phyloP scores from a whole-genome alignment of 2,888 invertebrate species.

The Thecophora atra region DNA sequence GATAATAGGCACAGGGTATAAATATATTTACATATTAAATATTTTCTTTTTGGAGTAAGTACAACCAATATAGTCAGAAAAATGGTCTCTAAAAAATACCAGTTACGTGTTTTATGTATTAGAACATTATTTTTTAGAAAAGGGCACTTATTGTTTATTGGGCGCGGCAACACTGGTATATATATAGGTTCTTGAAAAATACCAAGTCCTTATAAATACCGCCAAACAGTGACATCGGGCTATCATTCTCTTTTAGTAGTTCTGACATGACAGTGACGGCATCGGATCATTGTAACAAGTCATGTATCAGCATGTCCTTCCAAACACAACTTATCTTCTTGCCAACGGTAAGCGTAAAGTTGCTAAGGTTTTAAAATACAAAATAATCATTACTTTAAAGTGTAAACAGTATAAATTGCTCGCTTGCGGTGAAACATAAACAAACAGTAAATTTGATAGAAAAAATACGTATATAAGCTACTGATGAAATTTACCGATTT shows the following conservation, averaged over 20 bases:
- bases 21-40: too few relatives aligned
- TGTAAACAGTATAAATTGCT: not conserved
- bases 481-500: slow-evolving; percentile 1
- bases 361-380: slow-evolving; percentile 36
- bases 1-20: too few relatives aligned
- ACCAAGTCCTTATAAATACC: too few relatives aligned
- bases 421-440: not conserved
- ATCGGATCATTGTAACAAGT: slow-evolving; percentile 65
- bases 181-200: too few relatives aligned
- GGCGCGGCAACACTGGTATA: too few relatives aligned
- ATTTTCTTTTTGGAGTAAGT: too few relatives aligned
- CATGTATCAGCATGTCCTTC: slow-evolving; percentile 68
- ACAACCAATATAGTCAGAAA: too few relatives aligned
- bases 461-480: not conserved
- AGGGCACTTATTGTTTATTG: too few relatives aligned
- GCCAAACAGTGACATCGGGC: too few relatives aligned
- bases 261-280: slow-evolving; percentile 67
- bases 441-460: not conserved
- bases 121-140: too few relatives aligned
- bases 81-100: too few relatives aligned
- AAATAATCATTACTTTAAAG: slow-evolving; percentile 33
- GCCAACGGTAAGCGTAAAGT: slow-evolving; percentile 62
- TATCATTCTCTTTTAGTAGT: slow-evolving; percentile 66
- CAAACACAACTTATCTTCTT: slow-evolving; percentile 66
- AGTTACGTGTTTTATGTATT: too few relatives aligned